Evolutionary conservation across 2,113 vertebrate genomes (phyloP).

Genomic region (Dasyprocta punctata): DNA sequence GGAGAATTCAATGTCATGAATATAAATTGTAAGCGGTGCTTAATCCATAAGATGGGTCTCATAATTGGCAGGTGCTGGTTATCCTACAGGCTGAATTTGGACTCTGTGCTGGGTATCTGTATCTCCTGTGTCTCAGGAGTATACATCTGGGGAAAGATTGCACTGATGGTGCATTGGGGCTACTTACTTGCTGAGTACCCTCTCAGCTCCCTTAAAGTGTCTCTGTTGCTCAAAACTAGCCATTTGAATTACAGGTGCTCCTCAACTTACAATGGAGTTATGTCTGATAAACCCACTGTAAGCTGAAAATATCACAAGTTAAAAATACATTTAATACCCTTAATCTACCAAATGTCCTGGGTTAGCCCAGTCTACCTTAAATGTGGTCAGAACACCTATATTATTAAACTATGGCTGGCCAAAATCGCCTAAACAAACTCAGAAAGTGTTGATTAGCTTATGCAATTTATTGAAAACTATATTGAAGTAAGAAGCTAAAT

Average conservation of each 20-base stretch:
- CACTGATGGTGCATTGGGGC: background rate
- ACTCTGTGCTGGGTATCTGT: background rate
- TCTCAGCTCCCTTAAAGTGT: background rate
- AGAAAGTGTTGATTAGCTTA: background rate
- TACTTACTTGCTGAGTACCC: background rate
- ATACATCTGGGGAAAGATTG: background rate
- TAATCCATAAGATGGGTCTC: rapidly evolving
- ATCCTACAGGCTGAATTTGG: background rate
- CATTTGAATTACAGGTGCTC: background rate
- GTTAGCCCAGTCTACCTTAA: background rate
- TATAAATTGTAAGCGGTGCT: too few relatives aligned
- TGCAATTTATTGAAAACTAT: background rate
- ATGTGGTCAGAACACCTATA: background rate
- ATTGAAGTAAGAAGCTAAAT: background rate
- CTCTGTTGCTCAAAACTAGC: background rate
- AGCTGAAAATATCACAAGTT: background rate
- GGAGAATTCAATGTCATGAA: background rate
- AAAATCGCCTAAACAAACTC: background rate
- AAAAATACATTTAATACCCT: background rate
- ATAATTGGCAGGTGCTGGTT: background rate
- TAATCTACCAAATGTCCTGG: too few relatives aligned
- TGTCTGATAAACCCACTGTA: background rate
- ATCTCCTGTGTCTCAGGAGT: too few relatives aligned
- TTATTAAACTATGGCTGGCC: background rate
- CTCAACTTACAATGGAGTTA: background rate